Evolutionary conservation across 2,113 vertebrate species (phyloP).

Genomic region (human): DNA sequence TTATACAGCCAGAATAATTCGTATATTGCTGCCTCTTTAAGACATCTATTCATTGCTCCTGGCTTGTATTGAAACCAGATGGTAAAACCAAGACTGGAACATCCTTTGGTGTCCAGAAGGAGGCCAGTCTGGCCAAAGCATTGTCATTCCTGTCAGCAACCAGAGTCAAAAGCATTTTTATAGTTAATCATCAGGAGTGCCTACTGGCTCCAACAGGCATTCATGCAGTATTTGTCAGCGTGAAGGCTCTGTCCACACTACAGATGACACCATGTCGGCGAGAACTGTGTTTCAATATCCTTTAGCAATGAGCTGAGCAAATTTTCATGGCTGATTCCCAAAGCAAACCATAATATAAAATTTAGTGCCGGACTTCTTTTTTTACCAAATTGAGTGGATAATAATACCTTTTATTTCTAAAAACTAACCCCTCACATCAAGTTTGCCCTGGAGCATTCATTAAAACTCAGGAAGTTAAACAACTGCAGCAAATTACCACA

Average conservation of each 20-base stretch:
- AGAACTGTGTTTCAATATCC: conserved; percentile 74
- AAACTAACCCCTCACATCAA: neutral
- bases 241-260: conserved; percentile 75
- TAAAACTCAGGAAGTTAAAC: conserved; percentile 12
- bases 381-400: conserved; percentile 30
- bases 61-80: conserved; percentile 86
- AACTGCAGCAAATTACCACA: neutral
- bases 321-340: conserved; percentile 73
- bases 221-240: conserved; percentile 73
- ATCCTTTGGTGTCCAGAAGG: conserved; percentile 86
- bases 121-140: conserved; percentile 86
- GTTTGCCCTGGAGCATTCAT: neutral
- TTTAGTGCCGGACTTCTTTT: conserved; percentile 45
- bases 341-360: conserved; percentile 51
- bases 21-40: conserved; percentile 82
- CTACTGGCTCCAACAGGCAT: conserved; percentile 70
- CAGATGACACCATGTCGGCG: conserved; percentile 76
- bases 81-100: conserved; percentile 86
- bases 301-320: conserved; percentile 72
- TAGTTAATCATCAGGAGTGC: conserved; percentile 80
- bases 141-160: conserved; percentile 87
- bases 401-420: conserved; percentile 35
- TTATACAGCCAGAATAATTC: conserved; percentile 62
- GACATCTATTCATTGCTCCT: conserved; percentile 81
- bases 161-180: conserved; percentile 86